Conservation (phyloP, 2,888 invertebrate species). For the Acronicta leporina region DNA sequence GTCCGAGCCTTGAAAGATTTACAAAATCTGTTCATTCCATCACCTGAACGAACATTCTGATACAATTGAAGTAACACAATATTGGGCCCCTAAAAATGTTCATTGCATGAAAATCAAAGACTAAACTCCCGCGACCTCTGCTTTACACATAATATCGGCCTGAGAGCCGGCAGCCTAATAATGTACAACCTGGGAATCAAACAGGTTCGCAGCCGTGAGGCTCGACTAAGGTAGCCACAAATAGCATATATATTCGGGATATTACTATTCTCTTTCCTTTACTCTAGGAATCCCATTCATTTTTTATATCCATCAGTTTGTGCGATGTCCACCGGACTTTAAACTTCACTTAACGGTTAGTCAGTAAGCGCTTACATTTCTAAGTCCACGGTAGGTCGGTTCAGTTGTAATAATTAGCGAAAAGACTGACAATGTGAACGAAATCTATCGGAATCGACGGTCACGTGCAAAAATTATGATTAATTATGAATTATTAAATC, state of each 20-base stretch:
- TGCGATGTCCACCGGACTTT: constrained; percentile 47
- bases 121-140: too few relatives aligned
- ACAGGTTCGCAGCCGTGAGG: too few relatives aligned
- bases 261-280: constrained; percentile 27
- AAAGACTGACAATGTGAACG: constrained; percentile 81
- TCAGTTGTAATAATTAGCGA: constrained; percentile 65
- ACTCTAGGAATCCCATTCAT: constrained; percentile 10
- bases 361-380: constrained; percentile 53
- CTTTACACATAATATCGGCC: too few relatives aligned
- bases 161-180: too few relatives aligned
- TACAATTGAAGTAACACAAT: too few relatives aligned
- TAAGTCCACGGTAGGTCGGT: constrained; percentile 53
- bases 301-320: constrained; percentile 17
- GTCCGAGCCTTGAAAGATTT: too few relatives aligned
- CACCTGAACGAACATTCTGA: too few relatives aligned
- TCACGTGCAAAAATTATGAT: constrained; percentile 75
- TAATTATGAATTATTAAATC: constrained; percentile 74
- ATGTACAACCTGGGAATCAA: too few relatives aligned
- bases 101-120: too few relatives aligned
- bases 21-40: too few relatives aligned
- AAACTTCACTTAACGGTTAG: constrained; percentile 47
- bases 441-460: constrained; percentile 66
- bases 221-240: too few relatives aligned
- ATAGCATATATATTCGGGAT: constrained; percentile 17
- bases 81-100: too few relatives aligned